A percentile compares a stretch with the other conserved stretches of the same genome.
These are phyloP conservation scores for Bombyx huttoni DNA, from an alignment of 2,888 invertebrate genomes.

Conservation along the genomic window DNA sequence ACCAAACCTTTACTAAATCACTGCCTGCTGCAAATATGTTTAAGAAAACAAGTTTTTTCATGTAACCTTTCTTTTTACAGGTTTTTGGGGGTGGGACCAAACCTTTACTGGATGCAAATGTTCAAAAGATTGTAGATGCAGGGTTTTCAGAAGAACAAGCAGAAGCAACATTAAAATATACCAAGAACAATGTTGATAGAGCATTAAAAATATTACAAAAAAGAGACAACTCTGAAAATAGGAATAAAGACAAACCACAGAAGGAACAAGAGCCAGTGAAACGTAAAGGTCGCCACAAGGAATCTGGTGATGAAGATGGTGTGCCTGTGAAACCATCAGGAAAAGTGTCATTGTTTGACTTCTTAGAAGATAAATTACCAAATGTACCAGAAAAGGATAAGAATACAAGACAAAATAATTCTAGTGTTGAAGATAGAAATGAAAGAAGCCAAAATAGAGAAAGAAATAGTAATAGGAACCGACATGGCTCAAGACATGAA, in stretches of 20 bases:
- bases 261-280: conserved; percentile 54
- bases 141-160: conserved; percentile 85
- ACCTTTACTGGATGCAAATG: conserved; percentile 80
- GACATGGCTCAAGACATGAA: conserved; percentile 45
- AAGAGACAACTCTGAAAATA: conserved; percentile 60
- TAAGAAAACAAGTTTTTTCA: neutral
- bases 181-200: conserved; percentile 80
- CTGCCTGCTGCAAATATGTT: too few relatives aligned
- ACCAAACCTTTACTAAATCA: conserved; percentile 71
- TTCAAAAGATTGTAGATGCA: conserved; percentile 84
- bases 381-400: conserved; percentile 63
- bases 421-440: conserved; percentile 37
- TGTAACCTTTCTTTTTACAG: conserved; percentile 22
- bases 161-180: conserved; percentile 78
- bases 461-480: conserved; percentile 37
- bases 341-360: conserved; percentile 86
- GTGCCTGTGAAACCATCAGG: conserved; percentile 81
- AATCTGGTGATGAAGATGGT: conserved; percentile 67
- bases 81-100: conserved; percentile 77
- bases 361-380: conserved; percentile 85
- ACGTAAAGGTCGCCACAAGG: conserved; percentile 62
- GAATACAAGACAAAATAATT: conserved; percentile 34
- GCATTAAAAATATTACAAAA: conserved; percentile 79
- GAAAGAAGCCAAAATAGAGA: conserved; percentile 46
- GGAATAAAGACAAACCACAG: conserved; percentile 49